Evolutionary conservation across 2,888 invertebrate genomes (phyloP), one percentile per base, ranked within the genome.

Genomic region (Bellardia bayeri): DNA sequence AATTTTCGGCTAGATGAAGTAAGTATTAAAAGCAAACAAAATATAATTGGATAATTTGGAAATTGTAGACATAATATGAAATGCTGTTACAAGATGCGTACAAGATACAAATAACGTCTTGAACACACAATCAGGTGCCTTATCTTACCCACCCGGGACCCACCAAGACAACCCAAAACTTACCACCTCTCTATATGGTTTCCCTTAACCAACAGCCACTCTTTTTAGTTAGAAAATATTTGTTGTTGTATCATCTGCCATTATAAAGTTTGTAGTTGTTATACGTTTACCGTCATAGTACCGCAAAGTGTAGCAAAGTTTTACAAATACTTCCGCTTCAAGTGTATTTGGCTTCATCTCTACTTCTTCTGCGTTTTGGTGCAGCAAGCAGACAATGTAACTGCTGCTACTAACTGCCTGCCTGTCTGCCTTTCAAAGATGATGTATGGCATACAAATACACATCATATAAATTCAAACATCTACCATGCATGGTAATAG

Each of bases 231-330:
- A n/a, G 72, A 82, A 84, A 64, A 68, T 49, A 66, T 61, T 82
- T 51, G 51, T 75, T 86, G 63, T 64, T 63, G 69, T 75, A 82
- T 74, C 82, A 76, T 58, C 72, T 74, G 69, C 80, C 37, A 66
- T 69, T 69, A 30, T 63, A 79, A 63, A 85, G 75, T 83, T 61
- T 69, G 40, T 13, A 23, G 78, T 63, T 79, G 30, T 78, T 74
- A 30, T 42, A 68, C 40, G 42, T 80, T 74, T 23, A 64, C 61
- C 42, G 51, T 45, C 8, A 42, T 7, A 69, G 68, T 79, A 64
- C 75, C 75, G 75, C 80, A 82, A 87, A 85, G 56, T 85, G 85
- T 76, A 85, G 72, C 82, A 88, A 88, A 88, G 75, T 85, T 88
- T 80, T 80, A 58, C 64, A 86, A 78, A 88, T 82, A 84, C 88